phyloP scores from a whole-genome alignment of 2,797 vertebrate species.

The Threskiornis aethiopicus region DNA sequence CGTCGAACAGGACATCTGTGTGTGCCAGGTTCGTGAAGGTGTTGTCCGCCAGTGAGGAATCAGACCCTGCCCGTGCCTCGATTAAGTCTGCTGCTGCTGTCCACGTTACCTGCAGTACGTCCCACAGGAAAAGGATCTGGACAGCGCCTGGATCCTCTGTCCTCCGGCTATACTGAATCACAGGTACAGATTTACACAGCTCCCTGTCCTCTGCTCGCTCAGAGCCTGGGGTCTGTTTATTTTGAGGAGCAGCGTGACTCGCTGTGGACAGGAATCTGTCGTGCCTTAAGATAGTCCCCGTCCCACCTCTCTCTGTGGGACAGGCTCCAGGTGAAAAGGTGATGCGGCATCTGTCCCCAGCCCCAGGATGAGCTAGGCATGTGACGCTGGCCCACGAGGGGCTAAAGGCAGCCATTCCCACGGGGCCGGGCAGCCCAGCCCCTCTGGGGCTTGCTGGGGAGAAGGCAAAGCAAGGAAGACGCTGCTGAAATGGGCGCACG shows the following conservation, averaged over 20 bases:
- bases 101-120: background rate
- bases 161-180: background rate
- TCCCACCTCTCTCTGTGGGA: background rate
- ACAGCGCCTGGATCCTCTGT: background rate
- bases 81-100: background rate
- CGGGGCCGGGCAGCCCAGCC: background rate
- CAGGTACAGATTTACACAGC: rapidly evolving
- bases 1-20: background rate
- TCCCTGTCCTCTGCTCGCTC: background rate
- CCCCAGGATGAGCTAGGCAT: background rate
- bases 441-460: background rate
- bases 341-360: background rate
- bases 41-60: background rate
- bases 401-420: background rate
- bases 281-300: rapidly evolving
- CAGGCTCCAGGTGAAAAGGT: background rate
- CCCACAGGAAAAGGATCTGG: background rate
- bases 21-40: background rate
- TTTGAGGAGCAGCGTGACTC: background rate
- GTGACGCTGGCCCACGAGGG: background rate
- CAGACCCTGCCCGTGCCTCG: background rate
- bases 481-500: background rate
- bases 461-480: background rate
- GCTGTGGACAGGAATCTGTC: background rate
- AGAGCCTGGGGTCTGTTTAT: background rate